A percentile compares a stretch with the other conserved stretches of the same genome.
These are phyloP conservation scores for Podarcis lilfordi DNA, from an alignment of 2,797 vertebrate species.

Conservation along the genomic window DNA sequence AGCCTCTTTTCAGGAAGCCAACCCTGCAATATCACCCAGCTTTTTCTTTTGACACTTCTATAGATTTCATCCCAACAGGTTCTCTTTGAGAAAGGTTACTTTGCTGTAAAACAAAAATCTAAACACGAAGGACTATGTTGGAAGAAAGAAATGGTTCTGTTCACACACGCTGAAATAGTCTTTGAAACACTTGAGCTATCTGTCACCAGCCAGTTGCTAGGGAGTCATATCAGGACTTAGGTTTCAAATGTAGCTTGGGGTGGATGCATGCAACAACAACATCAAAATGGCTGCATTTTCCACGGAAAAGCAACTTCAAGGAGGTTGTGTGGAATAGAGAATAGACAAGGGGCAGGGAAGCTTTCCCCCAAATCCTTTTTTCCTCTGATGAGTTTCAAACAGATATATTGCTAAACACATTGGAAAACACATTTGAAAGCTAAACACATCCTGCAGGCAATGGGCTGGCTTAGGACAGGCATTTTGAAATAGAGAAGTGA, in stretches of 20 bases:
- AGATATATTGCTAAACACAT: too few relatives aligned
- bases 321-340: not conserved
- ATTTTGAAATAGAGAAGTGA: too few relatives aligned
- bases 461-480: too few relatives aligned
- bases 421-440: too few relatives aligned
- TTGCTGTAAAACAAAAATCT: not conserved
- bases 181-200: conserved; percentile 6
- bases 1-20: not conserved
- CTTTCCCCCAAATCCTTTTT: too few relatives aligned
- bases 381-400: too few relatives aligned
- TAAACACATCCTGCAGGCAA: too few relatives aligned
- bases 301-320: not conserved
- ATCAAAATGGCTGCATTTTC: not conserved
- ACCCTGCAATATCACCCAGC: not conserved
- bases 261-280: too few relatives aligned
- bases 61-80: not conserved
- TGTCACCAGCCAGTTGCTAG: not conserved
- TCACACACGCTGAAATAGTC: not conserved
- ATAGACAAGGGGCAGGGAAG: not conserved
- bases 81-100: conserved; percentile 7
- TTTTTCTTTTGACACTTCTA: not conserved
- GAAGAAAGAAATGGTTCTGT: not conserved
- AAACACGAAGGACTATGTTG: not conserved
- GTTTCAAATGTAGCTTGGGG: not conserved
- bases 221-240: not conserved